Percentiles rank a stretch among this genome's conserved stretches.
Conservation (phyloP, 2,113 vertebrate species). For the Myanophis thanlyinensis region DNA sequence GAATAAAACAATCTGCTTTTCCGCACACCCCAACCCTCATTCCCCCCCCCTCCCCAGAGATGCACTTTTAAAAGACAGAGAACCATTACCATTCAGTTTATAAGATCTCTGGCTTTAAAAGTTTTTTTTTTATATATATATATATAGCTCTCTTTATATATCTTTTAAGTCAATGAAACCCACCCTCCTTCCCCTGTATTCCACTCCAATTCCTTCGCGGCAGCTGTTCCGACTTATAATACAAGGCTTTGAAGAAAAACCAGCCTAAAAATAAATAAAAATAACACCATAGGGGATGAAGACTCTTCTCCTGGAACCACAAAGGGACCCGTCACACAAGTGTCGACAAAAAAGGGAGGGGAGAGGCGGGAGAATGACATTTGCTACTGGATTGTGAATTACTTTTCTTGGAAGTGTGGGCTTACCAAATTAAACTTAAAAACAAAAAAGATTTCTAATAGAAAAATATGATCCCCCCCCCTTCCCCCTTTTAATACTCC, state of each 20-base stretch:
- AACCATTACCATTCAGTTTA: conserved; percentile 53
- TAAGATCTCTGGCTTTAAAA: conserved; percentile 61
- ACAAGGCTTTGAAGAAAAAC: conserved; percentile 43
- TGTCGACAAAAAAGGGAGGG: conserved; percentile 39
- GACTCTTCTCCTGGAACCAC: conserved; percentile 44
- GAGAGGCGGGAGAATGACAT: background rate
- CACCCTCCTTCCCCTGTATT: conserved; percentile 33
- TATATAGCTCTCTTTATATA: background rate
- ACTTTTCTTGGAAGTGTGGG: conserved; percentile 50
- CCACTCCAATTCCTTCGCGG: conserved; percentile 25
- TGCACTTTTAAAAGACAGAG: conserved; percentile 47
- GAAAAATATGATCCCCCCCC: conserved; percentile 74
- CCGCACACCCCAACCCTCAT: background rate
- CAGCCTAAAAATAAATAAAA: background rate
- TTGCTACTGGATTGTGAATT: conserved; percentile 54
- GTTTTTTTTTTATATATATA: conserved; percentile 15
- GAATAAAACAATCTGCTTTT: conserved; percentile 46
- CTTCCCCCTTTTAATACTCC: conserved; percentile 64
- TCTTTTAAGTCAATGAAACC: conserved; percentile 40
- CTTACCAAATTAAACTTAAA: conserved; percentile 62
- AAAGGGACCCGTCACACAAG: conserved; percentile 51
- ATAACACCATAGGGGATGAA: conserved; percentile 51
- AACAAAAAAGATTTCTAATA: conserved; percentile 67
- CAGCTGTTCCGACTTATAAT: conserved; percentile 35
- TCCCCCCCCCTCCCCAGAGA: background rate